Percentiles rank a stretch among this genome's conserved stretches.
These are phyloP conservation scores for Cheumatopsyche charites DNA, from an alignment of 1,140 invertebrate species.

Conservation along the genomic window DNA sequence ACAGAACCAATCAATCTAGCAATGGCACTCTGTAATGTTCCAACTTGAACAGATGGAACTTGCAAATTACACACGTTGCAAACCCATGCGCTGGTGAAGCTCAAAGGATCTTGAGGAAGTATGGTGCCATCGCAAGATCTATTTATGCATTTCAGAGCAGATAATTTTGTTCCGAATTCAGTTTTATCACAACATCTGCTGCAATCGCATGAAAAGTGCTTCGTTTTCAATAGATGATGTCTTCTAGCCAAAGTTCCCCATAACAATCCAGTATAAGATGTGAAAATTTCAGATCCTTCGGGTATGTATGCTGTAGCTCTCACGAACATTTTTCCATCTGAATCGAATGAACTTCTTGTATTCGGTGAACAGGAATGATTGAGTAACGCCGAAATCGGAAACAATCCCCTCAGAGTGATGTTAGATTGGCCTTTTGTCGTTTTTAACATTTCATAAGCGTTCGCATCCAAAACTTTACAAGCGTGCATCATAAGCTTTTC, in stretches of 20 bases:
- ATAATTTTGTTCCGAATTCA: constrained; percentile 62
- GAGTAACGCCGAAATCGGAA: constrained; percentile 73
- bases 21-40: constrained; percentile 56
- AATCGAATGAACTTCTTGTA: constrained; percentile 70
- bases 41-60: constrained; percentile 56
- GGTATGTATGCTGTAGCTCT: constrained; percentile 68
- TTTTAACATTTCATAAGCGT: constrained; percentile 72
- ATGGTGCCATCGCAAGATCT: constrained; percentile 55
- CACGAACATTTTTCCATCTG: constrained; percentile 65
- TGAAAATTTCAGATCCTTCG: constrained; percentile 71
- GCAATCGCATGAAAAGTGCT: constrained; percentile 78
- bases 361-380: constrained; percentile 81
- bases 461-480: constrained; percentile 72
- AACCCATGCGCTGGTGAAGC: constrained; percentile 56
- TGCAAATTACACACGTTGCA: constrained; percentile 59
- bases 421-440: constrained; percentile 58
- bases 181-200: constrained; percentile 72
- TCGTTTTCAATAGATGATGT: constrained; percentile 70
- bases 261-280: constrained; percentile 73
- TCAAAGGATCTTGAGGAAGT: constrained; percentile 58
- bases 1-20: constrained; percentile 58
- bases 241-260: constrained; percentile 74
- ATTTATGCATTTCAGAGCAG: constrained; percentile 61
- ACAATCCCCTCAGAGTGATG: constrained; percentile 70
- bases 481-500: constrained; percentile 66